A percentile compares a stretch with the other conserved stretches of the same genome.
Evolutionary conservation across 1,140 invertebrate species (phyloP).

Genomic region (Gonioctena quinquepunctata): DNA sequence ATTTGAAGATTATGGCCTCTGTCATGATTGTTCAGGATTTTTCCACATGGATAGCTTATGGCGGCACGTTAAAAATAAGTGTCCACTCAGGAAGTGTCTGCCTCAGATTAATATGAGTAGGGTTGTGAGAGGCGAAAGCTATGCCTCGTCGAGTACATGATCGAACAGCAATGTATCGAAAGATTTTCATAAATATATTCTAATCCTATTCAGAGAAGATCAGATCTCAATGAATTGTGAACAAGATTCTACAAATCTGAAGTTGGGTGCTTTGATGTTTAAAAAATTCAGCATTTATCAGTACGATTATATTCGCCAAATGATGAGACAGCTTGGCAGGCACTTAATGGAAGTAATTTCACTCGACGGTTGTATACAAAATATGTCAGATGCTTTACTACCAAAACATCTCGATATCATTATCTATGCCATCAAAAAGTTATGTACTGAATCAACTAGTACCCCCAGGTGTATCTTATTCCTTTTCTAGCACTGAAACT

Average conservation of each 20-base stretch:
- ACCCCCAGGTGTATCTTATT: background rate
- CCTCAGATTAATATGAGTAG: background rate
- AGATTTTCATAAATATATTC: background rate
- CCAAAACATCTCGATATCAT: background rate
- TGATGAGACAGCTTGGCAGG: background rate
- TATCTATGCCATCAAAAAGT: background rate
- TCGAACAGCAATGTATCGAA: background rate
- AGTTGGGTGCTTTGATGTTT: constrained; percentile 13
- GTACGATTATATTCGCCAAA: background rate
- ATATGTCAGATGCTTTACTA: background rate
- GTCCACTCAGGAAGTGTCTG: background rate
- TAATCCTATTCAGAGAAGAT: constrained; percentile 10
- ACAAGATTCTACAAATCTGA: constrained; percentile 3
- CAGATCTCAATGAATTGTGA: constrained; percentile 3
- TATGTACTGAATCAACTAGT: background rate
- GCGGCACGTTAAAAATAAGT: background rate
- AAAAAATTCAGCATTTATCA: constrained; percentile 12
- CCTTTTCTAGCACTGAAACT: background rate
- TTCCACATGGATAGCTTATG: background rate
- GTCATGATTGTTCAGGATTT: constrained; percentile 2
- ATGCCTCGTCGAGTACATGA: background rate
- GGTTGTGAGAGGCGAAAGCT: background rate
- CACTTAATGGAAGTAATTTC: background rate
- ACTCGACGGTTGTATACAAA: background rate
- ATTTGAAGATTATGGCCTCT: constrained; percentile 17